A percentile compares a stretch with the other conserved stretches of the same genome.
Conservation (phyloP, 2,113 vertebrate genomes). For the Oreotragus oreotragus region DNA sequence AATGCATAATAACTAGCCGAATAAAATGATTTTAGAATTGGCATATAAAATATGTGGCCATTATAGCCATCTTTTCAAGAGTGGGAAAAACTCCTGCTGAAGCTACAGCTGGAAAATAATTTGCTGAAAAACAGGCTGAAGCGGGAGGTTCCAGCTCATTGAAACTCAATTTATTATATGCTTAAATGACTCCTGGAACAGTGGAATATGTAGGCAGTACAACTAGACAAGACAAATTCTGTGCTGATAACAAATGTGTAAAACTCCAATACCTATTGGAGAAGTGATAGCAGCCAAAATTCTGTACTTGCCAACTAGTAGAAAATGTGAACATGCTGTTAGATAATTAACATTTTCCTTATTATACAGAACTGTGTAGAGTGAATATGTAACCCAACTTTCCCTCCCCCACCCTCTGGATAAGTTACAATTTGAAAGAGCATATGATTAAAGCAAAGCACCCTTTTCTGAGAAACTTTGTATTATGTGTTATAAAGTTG, state of each 20-base stretch:
- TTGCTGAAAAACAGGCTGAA: conserved; percentile 73
- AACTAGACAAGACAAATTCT: conserved; percentile 71
- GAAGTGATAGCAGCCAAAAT: conserved; percentile 63
- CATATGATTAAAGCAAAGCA: conserved; percentile 54
- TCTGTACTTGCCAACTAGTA: conserved; percentile 59
- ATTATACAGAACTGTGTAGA: conserved; percentile 54
- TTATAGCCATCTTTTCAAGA: conserved; percentile 51
- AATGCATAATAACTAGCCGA: conserved; percentile 70
- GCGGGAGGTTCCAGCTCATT: conserved; percentile 74
- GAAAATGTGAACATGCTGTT: conserved; percentile 67
- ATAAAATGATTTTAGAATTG: conserved; percentile 70
- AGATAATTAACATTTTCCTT: conserved; percentile 71
- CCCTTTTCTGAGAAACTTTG: conserved; percentile 37
- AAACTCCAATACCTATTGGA: conserved; percentile 65
- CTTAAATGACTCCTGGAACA: conserved; percentile 74
- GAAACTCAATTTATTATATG: conserved; percentile 77
- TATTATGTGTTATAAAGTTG: background rate
- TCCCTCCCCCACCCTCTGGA: background rate
- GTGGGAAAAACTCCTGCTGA: conserved; percentile 50
- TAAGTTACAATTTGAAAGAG: conserved; percentile 49
- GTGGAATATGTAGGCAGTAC: conserved; percentile 59
- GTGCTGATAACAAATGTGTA: conserved; percentile 69
- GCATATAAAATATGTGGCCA: conserved; percentile 64
- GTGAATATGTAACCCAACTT: conserved; percentile 33
- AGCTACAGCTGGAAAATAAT: conserved; percentile 70